Evolutionary conservation across 2,113 vertebrate genomes (phyloP), one percentile per base, ranked within the genome.

Genomic region (Oreochromis tanganicae): DNA sequence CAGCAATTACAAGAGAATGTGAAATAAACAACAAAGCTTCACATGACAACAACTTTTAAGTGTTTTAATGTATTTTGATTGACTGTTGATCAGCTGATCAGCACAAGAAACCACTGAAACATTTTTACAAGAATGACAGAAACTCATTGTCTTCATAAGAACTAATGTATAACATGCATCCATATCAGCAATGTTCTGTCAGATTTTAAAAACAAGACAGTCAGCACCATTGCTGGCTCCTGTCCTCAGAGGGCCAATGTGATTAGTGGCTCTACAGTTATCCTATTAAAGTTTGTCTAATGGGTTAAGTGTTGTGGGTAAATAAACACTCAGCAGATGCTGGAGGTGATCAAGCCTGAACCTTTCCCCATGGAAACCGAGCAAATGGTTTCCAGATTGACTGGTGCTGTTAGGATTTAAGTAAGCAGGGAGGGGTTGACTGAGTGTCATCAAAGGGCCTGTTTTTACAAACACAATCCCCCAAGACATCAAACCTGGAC

Each of bases 301-400:
- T 89, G 93, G 88, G 82, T 92, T 92, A 94, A 94, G 89, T 93
- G 88, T 86, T 86, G 56, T 61, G 92, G 88, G 88, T 94, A 94
- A 94, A 94, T 94, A 95, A 95, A 94, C 95, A 95, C 87, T 86
- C 87, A 92, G 90, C 95, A 95, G 92, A 95, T 95, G 94, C 90
- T 82, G 86, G 88, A 82, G 92, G 92, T 93, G 90, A 93, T 86
- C 84, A 88, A 80, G 91, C 85, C 89, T 92, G 90, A 91, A 92
- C 93, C 90, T 90, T 89, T 95, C 90, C 75, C 92, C 85, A 82
- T 83, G 66, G 83, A 89, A 83, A 88, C 29, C 13, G 4, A 93
- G 80, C 93, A 94, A 95, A 95, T 94, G 94, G 93, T 90, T 95
- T 95, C 95, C 94, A 96, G 94, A 95, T 92, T 94, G 89, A 73